These are phyloP conservation scores for Psettodes erumei DNA, from an alignment of 2,113 vertebrate species.

Conservation along the genomic window DNA sequence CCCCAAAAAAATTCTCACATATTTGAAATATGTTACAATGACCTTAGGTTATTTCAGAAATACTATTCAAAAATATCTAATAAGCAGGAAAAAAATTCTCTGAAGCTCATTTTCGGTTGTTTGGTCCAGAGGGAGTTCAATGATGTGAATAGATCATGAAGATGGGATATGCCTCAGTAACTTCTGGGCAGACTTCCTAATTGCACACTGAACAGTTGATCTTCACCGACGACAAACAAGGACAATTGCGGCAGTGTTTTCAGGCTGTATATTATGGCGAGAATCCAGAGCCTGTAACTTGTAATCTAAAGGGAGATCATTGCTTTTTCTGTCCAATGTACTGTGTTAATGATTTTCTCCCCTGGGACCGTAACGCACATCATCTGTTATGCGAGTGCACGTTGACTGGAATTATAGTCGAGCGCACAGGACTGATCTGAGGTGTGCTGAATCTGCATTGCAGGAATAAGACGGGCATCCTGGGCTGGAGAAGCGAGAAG, in stretches of 20 bases:
- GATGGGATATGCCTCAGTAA: slow-evolving; percentile 34
- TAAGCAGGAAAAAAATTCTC: background rate
- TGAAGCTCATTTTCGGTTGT: slow-evolving; percentile 1
- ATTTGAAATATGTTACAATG: background rate
- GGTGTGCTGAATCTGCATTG: slow-evolving; percentile 33
- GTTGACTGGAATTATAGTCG: background rate
- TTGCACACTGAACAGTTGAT: slow-evolving; percentile 26
- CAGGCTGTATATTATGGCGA: background rate
- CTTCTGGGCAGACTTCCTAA: slow-evolving; percentile 49
- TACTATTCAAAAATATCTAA: background rate
- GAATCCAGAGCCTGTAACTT: background rate
- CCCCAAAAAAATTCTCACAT: background rate
- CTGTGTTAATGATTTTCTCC: background rate
- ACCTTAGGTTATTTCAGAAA: background rate
- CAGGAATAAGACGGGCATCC: slow-evolving; percentile 97
- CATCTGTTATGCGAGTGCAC: background rate
- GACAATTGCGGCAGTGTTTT: slow-evolving; percentile 17
- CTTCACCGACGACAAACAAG: slow-evolving; percentile 27
- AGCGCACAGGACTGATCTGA: background rate
- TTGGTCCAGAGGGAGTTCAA: background rate
- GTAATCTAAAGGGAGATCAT: background rate
- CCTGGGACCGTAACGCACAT: background rate
- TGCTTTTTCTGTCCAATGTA: background rate
- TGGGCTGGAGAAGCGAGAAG: slow-evolving; percentile 98
- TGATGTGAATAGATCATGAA: slow-evolving; percentile 28